Conservation (phyloP, 2,113 vertebrate species). For the Eira barbara region DNA sequence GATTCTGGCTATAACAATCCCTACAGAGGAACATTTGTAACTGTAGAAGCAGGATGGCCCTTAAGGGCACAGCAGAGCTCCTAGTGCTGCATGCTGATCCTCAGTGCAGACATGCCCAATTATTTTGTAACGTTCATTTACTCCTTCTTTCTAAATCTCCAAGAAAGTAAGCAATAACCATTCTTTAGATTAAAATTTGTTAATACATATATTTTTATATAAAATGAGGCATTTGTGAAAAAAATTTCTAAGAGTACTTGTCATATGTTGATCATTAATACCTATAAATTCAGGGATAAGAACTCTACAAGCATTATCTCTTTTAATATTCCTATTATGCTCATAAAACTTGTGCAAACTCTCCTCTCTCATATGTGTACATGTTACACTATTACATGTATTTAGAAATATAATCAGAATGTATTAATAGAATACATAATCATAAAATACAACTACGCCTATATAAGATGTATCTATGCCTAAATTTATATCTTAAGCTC, state of each 20-base stretch:
- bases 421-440: not conserved
- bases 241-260: not conserved
- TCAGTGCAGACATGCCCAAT: not conserved
- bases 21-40: not conserved
- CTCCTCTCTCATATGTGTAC: not conserved
- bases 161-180: not conserved
- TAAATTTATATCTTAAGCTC: not conserved
- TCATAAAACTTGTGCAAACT: not conserved
- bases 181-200: not conserved
- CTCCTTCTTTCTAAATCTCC: not conserved
- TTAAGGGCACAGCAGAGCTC: not conserved
- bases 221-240: not conserved
- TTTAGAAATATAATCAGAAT: not conserved
- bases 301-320: not conserved
- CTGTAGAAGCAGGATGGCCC: accelerated
- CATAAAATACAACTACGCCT: not conserved
- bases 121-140: not conserved
- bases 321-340: not conserved
- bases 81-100: accelerated
- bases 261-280: not conserved
- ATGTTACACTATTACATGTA: not conserved
- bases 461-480: not conserved
- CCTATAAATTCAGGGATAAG: not conserved
- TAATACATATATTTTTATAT: not conserved
- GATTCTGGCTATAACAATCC: not conserved